phyloP scores from a whole-genome alignment of 2,888 invertebrate species.

The Nasonia oneida region DNA sequence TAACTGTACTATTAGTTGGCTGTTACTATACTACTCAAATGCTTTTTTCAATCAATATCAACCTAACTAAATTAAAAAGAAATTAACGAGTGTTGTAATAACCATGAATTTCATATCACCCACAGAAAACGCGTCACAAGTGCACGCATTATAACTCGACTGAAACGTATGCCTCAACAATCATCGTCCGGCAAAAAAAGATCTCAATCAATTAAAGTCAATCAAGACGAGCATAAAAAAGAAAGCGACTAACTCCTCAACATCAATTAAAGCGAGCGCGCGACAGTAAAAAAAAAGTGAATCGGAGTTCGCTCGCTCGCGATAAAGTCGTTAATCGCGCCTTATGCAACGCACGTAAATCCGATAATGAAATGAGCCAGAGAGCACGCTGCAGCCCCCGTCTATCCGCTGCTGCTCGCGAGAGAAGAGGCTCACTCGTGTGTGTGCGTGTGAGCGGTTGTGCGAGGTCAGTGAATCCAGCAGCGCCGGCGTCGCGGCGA shows the following conservation, averaged over 20 bases:
- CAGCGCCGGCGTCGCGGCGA: slow-evolving; percentile 65
- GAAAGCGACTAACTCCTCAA: slow-evolving; percentile 24
- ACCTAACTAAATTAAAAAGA: too few relatives aligned
- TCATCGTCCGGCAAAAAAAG: neutral
- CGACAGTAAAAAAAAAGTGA: slow-evolving; percentile 2
- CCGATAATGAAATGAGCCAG: slow-evolving; percentile 58
- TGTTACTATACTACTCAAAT: too few relatives aligned
- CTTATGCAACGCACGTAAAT: slow-evolving; percentile 61
- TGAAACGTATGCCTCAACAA: neutral
- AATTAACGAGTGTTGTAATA: neutral
- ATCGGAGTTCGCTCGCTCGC: neutral
- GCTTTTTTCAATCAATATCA: too few relatives aligned
- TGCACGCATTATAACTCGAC: neutral
- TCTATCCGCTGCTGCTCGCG: slow-evolving; percentile 31
- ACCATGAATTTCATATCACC: neutral
- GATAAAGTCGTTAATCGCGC: slow-evolving; percentile 58
- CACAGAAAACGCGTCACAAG: neutral
- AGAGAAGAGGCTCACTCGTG: slow-evolving; percentile 23
- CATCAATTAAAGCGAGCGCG: slow-evolving; percentile 37
- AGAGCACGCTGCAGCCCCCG: slow-evolving; percentile 34
- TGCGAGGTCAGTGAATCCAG: slow-evolving; percentile 78
- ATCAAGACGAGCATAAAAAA: neutral
- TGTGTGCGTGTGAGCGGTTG: slow-evolving; percentile 71
- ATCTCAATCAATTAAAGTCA: slow-evolving; percentile 4
- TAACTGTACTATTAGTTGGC: too few relatives aligned